Evolutionary conservation across 1,140 invertebrate genomes (phyloP).

Genomic region (Diuraphis noxia): DNA sequence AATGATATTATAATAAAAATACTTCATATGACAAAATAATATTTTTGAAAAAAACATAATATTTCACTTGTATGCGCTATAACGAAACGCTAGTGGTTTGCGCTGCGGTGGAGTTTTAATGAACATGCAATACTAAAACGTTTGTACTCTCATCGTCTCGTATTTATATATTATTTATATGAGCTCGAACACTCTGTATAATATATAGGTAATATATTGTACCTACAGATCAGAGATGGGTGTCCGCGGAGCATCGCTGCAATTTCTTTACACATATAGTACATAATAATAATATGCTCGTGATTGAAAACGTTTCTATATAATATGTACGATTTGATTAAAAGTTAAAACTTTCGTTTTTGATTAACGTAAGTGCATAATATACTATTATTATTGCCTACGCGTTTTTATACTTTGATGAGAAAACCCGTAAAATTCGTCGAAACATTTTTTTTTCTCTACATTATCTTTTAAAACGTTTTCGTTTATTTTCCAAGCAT

Average conservation of each 20-base stretch:
- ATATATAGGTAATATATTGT: neutral
- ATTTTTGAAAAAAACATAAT: neutral
- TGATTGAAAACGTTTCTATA: neutral
- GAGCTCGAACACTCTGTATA: neutral
- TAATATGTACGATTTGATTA: conserved; percentile 9
- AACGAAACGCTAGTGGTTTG: neutral
- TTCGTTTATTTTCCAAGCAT: neutral
- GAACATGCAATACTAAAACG: neutral
- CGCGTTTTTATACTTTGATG: neutral
- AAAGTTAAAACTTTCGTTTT: neutral
- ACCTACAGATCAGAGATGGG: neutral
- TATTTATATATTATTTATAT: no score
- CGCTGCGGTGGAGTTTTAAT: neutral
- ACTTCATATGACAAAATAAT: neutral
- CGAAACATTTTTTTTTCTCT: neutral
- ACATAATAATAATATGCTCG: neutral
- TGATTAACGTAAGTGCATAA: neutral
- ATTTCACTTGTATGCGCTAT: neutral
- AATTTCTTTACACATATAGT: neutral
- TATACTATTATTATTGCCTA: neutral
- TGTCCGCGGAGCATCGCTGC: neutral
- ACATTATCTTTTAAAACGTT: neutral
- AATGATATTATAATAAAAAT: neutral
- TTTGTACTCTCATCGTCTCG: neutral
- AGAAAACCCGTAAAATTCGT: neutral